Evolutionary conservation across 2,888 invertebrate species (phyloP).

Genomic region (Geotrupes spiniger): DNA sequence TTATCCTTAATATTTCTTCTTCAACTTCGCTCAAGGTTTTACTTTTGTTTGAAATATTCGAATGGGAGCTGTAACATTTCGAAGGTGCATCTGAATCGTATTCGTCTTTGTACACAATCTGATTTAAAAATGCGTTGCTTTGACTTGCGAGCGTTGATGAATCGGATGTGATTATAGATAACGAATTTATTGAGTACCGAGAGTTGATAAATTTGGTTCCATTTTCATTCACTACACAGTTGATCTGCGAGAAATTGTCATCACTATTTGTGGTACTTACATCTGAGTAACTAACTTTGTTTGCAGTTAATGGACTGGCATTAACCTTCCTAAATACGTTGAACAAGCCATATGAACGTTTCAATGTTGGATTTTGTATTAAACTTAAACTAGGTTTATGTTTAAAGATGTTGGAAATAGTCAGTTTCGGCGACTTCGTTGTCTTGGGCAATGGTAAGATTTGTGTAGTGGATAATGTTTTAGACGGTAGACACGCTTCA

Average conservation of each 20-base stretch:
- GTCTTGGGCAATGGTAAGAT: conserved; percentile 29
- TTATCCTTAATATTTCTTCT: conserved; percentile 20
- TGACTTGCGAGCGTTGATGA: neutral
- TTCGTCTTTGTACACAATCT: no score
- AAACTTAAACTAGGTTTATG: conserved; percentile 8
- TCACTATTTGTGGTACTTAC: neutral
- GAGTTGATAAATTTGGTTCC: neutral
- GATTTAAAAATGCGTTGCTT: no score
- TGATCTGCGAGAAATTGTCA: neutral
- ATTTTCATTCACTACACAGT: neutral
- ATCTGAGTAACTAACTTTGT: neutral
- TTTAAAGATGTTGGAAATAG: conserved; percentile 17
- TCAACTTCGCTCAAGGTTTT: conserved; percentile 15
- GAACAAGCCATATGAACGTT: conserved; percentile 15
- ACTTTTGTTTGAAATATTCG: neutral
- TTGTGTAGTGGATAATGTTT: conserved; percentile 26
- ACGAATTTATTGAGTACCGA: neutral
- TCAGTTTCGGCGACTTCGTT: conserved; percentile 18
- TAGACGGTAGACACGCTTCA: conserved; percentile 26
- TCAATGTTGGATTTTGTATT: conserved; percentile 1
- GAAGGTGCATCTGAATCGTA: no score
- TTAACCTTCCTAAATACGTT: conserved; percentile 14
- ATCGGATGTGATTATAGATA: conserved; percentile 1
- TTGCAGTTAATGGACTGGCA: neutral
- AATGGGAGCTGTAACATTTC: neutral